These are phyloP conservation scores for Caenorhabditis briggsae DNA, from an alignment of 1,140 invertebrate genomes.

Conservation along the genomic window DNA sequence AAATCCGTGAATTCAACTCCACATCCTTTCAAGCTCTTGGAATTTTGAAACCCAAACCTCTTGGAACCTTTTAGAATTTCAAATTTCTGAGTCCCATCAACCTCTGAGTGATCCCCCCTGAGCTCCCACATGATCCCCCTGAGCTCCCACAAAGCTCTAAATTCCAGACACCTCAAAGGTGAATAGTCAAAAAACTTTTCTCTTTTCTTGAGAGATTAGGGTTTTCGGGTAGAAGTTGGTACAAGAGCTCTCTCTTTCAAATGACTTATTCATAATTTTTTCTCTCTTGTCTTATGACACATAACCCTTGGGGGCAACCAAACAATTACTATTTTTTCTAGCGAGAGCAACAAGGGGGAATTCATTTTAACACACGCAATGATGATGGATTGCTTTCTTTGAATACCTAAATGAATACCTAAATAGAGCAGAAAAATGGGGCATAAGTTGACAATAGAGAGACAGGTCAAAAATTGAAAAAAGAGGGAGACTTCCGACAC, in stretches of 20 bases:
- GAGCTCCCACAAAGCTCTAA: not conserved
- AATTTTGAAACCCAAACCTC: too few relatives aligned
- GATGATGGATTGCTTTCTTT: conserved; percentile 37
- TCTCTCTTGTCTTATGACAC: conserved; percentile 40
- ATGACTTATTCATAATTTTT: conserved; percentile 34
- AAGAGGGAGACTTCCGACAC: conserved; percentile 1
- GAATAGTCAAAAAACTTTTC: not conserved
- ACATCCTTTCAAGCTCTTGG: too few relatives aligned
- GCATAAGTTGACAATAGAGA: conserved; percentile 6
- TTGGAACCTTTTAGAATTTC: not conserved
- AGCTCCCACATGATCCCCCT: not conserved
- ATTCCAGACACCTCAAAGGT: conserved; percentile 17
- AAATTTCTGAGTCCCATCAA: not conserved
- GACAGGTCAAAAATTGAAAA: conserved; percentile 41
- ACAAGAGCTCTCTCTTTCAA: not conserved
- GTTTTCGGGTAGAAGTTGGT: not conserved
- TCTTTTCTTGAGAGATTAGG: conserved; percentile 13
- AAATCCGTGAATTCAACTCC: too few relatives aligned
- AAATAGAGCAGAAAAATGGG: not conserved
- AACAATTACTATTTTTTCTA: conserved; percentile 4
- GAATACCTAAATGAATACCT: conserved; percentile 28
- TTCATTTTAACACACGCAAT: not conserved
- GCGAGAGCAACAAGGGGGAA: too few relatives aligned
- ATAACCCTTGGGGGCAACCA: conserved; percentile 29
- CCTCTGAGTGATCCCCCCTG: not conserved